These are phyloP conservation scores for Xiphophorus birchmanni DNA, from an alignment of 2,797 vertebrate species.

Conservation along the genomic window DNA sequence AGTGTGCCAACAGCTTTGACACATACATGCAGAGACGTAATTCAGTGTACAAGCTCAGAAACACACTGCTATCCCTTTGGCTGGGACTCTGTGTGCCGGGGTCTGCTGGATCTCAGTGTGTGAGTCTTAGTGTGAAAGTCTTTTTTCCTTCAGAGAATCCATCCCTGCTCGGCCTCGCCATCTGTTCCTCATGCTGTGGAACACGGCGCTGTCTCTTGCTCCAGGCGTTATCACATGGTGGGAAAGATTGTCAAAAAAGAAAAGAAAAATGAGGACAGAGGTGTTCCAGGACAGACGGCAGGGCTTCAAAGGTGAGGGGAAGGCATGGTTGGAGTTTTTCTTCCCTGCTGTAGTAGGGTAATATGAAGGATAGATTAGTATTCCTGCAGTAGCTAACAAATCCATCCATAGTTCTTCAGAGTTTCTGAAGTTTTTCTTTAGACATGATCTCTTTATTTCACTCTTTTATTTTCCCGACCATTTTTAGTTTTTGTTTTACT, in stretches of 20 bases:
- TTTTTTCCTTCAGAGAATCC: slow-evolving; percentile 51
- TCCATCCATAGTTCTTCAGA: neutral
- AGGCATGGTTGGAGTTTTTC: neutral
- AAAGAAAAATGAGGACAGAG: slow-evolving; percentile 12
- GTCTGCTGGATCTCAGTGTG: slow-evolving; percentile 66
- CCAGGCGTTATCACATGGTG: slow-evolving; percentile 56
- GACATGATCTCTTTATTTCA: neutral
- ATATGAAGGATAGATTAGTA: neutral
- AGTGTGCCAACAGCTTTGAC: slow-evolving; percentile 60
- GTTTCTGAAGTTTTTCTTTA: neutral
- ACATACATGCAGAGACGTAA: slow-evolving; percentile 50
- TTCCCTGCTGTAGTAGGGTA: neutral
- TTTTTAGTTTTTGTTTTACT: neutral
- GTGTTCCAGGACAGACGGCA: slow-evolving; percentile 3
- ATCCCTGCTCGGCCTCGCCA: slow-evolving; percentile 70
- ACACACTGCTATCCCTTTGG: slow-evolving; percentile 33
- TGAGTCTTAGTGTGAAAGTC: slow-evolving; percentile 59
- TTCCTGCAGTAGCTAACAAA: neutral
- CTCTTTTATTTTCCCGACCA: neutral
- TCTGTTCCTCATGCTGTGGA: slow-evolving; percentile 78
- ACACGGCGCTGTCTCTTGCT: slow-evolving; percentile 70
- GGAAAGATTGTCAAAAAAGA: slow-evolving; percentile 58
- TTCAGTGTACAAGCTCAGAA: slow-evolving; percentile 45
- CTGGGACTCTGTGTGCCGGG: slow-evolving; percentile 65
- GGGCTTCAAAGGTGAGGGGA: neutral